Conservation (phyloP, 2,113 vertebrate genomes). For the Gobiocypris rarus region DNA sequence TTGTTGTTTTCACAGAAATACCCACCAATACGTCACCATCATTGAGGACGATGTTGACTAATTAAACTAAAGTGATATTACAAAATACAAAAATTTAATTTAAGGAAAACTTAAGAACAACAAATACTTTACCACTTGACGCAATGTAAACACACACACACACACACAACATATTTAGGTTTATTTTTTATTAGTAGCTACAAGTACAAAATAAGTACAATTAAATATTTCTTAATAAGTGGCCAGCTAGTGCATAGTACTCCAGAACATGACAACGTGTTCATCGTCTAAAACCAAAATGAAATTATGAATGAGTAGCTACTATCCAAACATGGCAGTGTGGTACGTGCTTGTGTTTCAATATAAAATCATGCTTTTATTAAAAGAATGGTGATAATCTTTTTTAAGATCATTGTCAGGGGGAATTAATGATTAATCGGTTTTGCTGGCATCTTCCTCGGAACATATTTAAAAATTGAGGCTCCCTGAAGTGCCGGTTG, state of each 20-base stretch:
- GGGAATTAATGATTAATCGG: background rate
- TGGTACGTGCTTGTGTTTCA: background rate
- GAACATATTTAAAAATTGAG: constrained; percentile 10
- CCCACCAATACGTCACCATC: background rate
- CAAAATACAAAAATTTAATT: no score
- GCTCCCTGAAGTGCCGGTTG: constrained; percentile 3
- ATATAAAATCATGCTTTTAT: background rate
- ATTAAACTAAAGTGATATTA: no score
- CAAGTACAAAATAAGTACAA: no score
- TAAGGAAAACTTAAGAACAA: no score
- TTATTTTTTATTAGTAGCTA: no score
- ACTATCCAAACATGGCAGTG: background rate
- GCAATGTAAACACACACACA: no score
- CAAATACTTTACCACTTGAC: no score
- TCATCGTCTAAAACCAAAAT: no score
- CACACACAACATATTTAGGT: no score
- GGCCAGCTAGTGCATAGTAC: no score
- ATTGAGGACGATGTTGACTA: background rate
- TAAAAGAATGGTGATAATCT: background rate
- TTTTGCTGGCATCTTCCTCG: background rate
- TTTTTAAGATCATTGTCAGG: background rate
- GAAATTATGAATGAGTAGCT: background rate
- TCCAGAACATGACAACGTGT: no score
- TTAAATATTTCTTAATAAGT: no score
- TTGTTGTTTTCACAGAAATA: background rate